A percentile compares a stretch with the other conserved stretches of the same genome.
phyloP scores from a whole-genome alignment of 2,888 invertebrate genomes.

The Romanomermis culicivorax region DNA sequence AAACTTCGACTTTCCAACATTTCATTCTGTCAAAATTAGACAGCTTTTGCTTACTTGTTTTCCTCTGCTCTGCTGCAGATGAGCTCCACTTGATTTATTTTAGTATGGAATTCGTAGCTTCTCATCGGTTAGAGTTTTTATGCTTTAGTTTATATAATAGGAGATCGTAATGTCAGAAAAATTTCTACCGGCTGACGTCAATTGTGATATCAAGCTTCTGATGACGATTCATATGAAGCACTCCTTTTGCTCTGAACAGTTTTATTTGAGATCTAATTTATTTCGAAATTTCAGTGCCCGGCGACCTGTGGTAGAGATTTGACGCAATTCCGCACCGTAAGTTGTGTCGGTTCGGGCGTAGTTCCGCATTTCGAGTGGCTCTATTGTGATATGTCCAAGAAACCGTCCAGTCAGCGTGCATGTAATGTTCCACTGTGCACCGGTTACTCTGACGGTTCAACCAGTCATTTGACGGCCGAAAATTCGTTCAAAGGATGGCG shows the following conservation, averaged over 20 bases:
- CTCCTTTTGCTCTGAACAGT: not conserved
- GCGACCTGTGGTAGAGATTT: not conserved
- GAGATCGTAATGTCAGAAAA: no score
- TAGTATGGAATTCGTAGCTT: no score
- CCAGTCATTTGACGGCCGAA: not conserved
- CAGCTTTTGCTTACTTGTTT: no score
- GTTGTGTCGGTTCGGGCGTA: not conserved
- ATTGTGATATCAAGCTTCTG: no score
- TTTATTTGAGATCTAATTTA: slow-evolving; percentile 1
- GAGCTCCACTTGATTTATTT: no score
- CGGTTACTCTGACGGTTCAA: not conserved
- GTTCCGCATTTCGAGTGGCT: not conserved
- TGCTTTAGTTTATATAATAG: no score
- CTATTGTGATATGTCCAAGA: not conserved
- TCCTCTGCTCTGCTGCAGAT: no score
- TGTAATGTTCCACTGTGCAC: not conserved
- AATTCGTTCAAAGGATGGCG: not conserved
- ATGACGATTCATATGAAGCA: no score
- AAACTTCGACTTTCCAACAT: no score
- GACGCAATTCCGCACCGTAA: not conserved
- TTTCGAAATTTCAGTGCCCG: not conserved
- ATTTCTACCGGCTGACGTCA: no score
- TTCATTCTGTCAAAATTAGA: no score
- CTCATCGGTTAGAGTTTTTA: no score
- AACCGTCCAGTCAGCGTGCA: not conserved